Evolutionary conservation across 2,113 vertebrate genomes (phyloP), one percentile per base, ranked within the genome.

Genomic region (Aphyosemion australe): DNA sequence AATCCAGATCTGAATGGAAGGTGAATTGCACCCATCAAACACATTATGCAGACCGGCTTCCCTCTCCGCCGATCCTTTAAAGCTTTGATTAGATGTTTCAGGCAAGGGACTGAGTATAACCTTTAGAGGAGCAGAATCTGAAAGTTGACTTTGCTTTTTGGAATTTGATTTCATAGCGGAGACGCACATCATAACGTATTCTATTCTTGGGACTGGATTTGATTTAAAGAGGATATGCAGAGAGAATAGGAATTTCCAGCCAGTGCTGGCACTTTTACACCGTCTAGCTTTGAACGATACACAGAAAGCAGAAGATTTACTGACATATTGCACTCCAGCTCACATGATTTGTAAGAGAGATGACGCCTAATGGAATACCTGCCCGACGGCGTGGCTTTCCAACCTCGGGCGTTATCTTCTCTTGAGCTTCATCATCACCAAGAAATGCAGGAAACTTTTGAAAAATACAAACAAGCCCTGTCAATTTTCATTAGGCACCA

Each of bases 401-500:
- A 60, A 65, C 86, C 79, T 75, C 53, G 3, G 63, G 79, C 75
- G 62, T 57, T 78, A 73, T 74, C 76, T 74, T 26, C 81, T 80
- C 64, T 26, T 10, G 37, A 63, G 63, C 60, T 26, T 26, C 26
- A 5, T 72, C 69, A 71, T 78, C 39, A 73, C 82, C 77, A 64
- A 3, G 49, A 65, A 76, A 46, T 75, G 79, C 70, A 55, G 46
- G 19, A 79, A 76, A 43, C 72, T 79, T 69, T 55, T 41, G 19
- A 80, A 76, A 83, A 88, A 87, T 84, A 81, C 85, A 89, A 90
- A 79, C 80, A 86, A 88, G 79, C 43, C 65, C 83, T 85, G 87
- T 87, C 83, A 78, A 87, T 91, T 90, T 90, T 74, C 72, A 79
- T 85, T 76, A 84, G 85, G 77, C 87, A 83, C 89, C 88, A 86